These are phyloP conservation scores for Argopecten irradians DNA, from an alignment of 1,140 invertebrate species.

Conservation along the genomic window DNA sequence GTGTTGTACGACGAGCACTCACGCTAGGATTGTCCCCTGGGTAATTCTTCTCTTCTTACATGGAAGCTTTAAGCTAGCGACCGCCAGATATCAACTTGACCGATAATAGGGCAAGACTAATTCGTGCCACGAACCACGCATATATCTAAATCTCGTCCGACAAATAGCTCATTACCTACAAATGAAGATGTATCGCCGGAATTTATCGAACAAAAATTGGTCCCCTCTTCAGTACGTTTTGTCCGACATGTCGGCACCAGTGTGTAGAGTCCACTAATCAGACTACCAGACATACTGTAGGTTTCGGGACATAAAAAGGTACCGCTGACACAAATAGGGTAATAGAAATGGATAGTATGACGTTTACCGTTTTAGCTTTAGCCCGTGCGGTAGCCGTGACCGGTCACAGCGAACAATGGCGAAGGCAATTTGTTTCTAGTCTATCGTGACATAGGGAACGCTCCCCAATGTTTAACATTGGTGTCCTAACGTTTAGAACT, in stretches of 20 bases:
- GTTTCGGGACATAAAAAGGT: background rate
- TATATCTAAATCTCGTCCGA: background rate
- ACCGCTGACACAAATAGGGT: background rate
- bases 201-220: constrained; percentile 1
- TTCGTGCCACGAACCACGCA: constrained; percentile 4
- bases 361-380: background rate
- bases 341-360: background rate
- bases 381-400: background rate
- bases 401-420: background rate
- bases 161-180: background rate
- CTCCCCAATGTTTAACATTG: too few relatives aligned
- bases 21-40: background rate
- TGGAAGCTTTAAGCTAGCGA: background rate
- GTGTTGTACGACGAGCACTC: background rate
- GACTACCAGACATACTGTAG: background rate
- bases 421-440: background rate
- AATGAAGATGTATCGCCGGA: background rate
- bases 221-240: background rate
- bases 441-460: too few relatives aligned
- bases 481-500: too few relatives aligned
- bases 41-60: background rate
- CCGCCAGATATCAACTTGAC: background rate
- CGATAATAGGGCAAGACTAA: background rate
- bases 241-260: background rate
- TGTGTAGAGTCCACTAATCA: background rate